These are phyloP conservation scores for Chironomus tentans DNA, from an alignment of 2,888 invertebrate species.

Conservation along the genomic window DNA sequence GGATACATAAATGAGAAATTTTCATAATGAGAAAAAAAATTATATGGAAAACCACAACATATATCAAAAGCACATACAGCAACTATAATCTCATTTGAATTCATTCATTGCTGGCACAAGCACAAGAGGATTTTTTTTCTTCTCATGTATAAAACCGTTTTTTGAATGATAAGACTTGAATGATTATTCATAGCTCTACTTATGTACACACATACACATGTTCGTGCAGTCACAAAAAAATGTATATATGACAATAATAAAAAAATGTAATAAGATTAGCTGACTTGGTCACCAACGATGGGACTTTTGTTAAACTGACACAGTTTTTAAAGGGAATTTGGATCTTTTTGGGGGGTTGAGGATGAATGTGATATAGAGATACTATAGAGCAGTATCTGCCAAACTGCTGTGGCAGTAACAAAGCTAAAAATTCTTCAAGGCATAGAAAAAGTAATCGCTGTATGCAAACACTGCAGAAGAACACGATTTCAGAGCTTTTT, in stretches of 20 bases:
- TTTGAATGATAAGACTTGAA: background rate
- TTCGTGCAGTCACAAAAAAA: background rate
- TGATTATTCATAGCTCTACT: conserved; percentile 15
- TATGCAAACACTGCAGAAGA: too few species aligned
- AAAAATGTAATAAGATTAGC: background rate
- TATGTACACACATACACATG: background rate
- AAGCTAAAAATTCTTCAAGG: too few species aligned
- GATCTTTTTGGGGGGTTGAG: too few species aligned
- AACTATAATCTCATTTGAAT: conserved; percentile 27
- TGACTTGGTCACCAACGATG: background rate
- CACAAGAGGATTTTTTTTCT: background rate
- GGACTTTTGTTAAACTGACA: too few species aligned
- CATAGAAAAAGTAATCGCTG: too few species aligned
- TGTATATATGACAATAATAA: background rate
- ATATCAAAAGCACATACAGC: conserved; percentile 24
- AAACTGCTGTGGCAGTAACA: too few species aligned
- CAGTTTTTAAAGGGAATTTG: too few species aligned
- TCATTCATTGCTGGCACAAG: conserved; percentile 22
- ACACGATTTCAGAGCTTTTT: too few species aligned
- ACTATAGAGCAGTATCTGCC: too few species aligned
- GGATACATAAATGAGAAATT: background rate
- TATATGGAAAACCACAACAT: conserved; percentile 21
- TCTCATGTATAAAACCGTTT: background rate
- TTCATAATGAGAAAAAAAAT: background rate
- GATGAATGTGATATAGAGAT: too few species aligned